These are phyloP conservation scores for Microtus ochrogaster DNA, from an alignment of 2,113 vertebrate species.

Conservation along the genomic window DNA sequence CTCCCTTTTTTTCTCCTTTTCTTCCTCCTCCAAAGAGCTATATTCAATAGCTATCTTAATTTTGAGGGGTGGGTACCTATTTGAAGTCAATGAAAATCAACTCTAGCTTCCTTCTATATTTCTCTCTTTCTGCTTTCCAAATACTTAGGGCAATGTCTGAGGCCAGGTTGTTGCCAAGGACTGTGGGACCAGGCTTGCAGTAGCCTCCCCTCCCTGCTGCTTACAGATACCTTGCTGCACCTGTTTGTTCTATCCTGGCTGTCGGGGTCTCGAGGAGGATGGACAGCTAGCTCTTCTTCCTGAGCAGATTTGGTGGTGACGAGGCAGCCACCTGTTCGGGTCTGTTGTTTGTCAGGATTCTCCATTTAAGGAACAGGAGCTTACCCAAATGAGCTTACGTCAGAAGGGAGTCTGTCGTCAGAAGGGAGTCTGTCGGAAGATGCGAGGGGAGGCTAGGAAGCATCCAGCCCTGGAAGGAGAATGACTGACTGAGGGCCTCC, in stretches of 20 bases:
- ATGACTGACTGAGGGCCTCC: not conserved
- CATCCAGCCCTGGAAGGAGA: not conserved
- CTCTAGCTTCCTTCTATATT: not conserved
- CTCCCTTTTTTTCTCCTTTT: not conserved
- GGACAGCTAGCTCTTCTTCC: not conserved
- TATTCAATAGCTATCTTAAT: not conserved
- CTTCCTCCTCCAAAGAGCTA: not conserved
- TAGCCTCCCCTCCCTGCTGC: not conserved
- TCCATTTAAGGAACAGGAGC: slow-evolving; percentile 31
- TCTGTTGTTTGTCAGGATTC: not conserved
- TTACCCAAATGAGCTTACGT: slow-evolving; percentile 1
- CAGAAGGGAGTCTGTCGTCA: not conserved
- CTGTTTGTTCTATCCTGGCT: not conserved
- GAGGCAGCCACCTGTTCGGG: slow-evolving; percentile 1
- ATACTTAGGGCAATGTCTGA: not conserved
- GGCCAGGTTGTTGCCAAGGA: too few species aligned
- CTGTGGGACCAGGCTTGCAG: not conserved
- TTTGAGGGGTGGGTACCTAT: not conserved
- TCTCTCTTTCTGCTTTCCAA: not conserved
- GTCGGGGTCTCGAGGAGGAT: not conserved
- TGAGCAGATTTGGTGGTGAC: not conserved
- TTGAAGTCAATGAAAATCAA: slow-evolving; percentile 3
- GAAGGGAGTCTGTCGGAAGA: not conserved
- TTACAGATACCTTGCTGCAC: not conserved
- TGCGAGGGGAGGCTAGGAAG: not conserved